Conservation (phyloP, 2,797 vertebrate species). For the Austrolebias charrua region DNA sequence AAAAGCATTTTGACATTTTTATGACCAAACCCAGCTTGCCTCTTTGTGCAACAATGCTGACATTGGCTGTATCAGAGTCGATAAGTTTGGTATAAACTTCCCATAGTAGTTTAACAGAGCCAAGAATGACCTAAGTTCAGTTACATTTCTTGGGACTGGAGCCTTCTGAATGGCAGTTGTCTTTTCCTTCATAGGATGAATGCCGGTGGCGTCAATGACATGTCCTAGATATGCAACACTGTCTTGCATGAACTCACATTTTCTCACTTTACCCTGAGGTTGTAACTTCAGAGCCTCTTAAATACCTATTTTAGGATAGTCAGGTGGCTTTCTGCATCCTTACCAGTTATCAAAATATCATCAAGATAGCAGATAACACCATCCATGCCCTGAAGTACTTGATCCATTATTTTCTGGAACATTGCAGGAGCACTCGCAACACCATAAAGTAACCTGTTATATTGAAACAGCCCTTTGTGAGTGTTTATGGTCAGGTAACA, state of each 20-base stretch:
- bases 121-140: too few species aligned
- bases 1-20: background rate
- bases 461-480: too few species aligned
- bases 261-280: background rate
- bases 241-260: background rate
- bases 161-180: background rate
- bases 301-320: background rate
- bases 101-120: too few species aligned
- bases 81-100: too few species aligned
- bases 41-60: background rate
- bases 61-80: too few species aligned
- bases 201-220: background rate
- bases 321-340: background rate
- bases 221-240: background rate
- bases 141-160: background rate
- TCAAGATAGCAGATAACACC: constrained; percentile 2
- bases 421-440: too few species aligned
- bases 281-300: background rate
- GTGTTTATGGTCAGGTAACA: too few species aligned
- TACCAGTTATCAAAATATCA: background rate
- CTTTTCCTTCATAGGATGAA: constrained; percentile 1
- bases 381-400: too few species aligned
- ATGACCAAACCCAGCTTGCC: background rate
- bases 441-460: too few species aligned
- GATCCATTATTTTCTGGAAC: too few species aligned